Evolutionary conservation across 2,888 invertebrate species (phyloP), one percentile per base, ranked within the genome.

Genomic region (Protodeltote pygarga): DNA sequence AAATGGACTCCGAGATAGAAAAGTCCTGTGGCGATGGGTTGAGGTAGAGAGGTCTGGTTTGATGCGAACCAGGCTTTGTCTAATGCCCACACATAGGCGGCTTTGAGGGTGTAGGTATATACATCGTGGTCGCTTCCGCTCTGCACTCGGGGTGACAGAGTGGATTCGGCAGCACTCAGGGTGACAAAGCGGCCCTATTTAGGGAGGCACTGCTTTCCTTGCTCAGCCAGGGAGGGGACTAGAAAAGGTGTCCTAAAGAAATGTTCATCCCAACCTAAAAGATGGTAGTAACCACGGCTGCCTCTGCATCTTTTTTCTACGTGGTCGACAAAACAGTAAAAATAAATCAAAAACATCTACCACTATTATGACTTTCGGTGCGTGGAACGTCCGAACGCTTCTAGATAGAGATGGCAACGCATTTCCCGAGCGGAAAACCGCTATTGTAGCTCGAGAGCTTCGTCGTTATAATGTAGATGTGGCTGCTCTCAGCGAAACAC

Each of bases 361-460:
- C 6, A 4, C 14, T 1, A 28, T 3, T 10, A 4, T 32, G 32
- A 21, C 15, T 1, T 20, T 10, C 5, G 32, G 31, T 2, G 16
- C 45, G 16, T 65, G 5, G 23, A 33, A 33, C 13, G 23, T 33
- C n/a, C 35, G 65, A 0, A 68, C 71, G 0, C 53, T 71, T 1
- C 42, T 66, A 17, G 65, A 71, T 23, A 11, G 48, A 0, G 32
- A 40, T 2, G 15, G 0, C 3, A 67, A 64, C 31, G 1, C 19
- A 1, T 64, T 68, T 11, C 66, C 66, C 2, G 59, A 61, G 16
- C 37, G 67, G 0, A 70, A 65, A 39, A 65, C 66, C 2, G 67
- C 67, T 13, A 21, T 66, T n/a, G 55, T 23, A 9, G 55, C 69
- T 15, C 46, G 64, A 1, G 68, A 70, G 38, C 59, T 70, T 6